Conservation (phyloP, 2,888 invertebrate genomes). For the Diogma glabrata region DNA sequence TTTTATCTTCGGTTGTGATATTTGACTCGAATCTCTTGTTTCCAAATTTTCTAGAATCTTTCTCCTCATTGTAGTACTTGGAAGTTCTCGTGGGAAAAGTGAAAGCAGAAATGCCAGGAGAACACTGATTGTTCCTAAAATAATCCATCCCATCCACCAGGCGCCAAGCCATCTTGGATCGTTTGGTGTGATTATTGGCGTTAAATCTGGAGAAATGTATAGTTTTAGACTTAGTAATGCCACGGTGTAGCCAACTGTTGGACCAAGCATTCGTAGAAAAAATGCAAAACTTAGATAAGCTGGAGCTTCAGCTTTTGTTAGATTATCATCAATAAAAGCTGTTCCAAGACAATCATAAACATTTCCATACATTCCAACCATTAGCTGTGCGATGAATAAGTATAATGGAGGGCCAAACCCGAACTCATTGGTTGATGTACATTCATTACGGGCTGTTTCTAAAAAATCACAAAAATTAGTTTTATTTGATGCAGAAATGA, state of each 20-base stretch:
- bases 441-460: no score
- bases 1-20: no score
- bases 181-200: not conserved
- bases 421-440: not conserved
- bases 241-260: not conserved
- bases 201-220: not conserved
- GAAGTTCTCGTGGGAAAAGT: constrained; percentile 48
- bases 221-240: not conserved
- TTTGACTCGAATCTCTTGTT: no score
- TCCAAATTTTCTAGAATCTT: constrained; percentile 21
- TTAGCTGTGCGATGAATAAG: not conserved
- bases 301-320: constrained; percentile 22
- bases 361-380: not conserved
- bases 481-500: not conserved
- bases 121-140: constrained; percentile 38
- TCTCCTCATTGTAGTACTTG: constrained; percentile 41
- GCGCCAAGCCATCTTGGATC: not conserved
- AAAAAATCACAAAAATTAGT: not conserved
- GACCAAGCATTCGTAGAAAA: constrained; percentile 40
- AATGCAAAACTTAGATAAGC: constrained; percentile 39
- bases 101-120: constrained; percentile 40
- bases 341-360: not conserved
- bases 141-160: not conserved
- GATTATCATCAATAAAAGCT: constrained; percentile 2
- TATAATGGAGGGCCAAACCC: not conserved